Evolutionary conservation across 1,140 invertebrate species (phyloP), one percentile per base, ranked within the genome.

Genomic region (Tetranychus cinnabarinus): DNA sequence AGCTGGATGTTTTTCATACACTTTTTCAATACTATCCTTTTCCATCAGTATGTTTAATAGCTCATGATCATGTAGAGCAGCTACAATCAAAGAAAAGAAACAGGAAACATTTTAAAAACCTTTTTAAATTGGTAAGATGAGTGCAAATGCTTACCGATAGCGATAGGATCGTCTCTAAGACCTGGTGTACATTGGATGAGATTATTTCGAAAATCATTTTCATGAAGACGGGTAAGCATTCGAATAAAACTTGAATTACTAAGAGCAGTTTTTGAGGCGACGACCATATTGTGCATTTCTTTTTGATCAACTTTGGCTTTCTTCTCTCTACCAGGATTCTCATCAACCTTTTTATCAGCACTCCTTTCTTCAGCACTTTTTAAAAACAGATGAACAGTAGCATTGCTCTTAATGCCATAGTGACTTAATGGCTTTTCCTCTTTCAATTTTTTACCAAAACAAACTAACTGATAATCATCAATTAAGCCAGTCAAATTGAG

Each of bases 181-280:
- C 52, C 63, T n/a, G 60, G 63, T 31, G 62, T 64, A n/a, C 63
- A 57, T 15, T 54, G 48, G 31, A 64, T 62, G 15, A 64, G 33
- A 58, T 64, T 64, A 15, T 64, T 60, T 3, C 60, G 52, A 13
- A 63, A 63, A n/a, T 64, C 63, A 23, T 10, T 42, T 31, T 64
- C 63, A 12, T 36, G 15, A 31, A 64, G 39, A 33, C 54, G 58
- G 48, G 57, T 50, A 12, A 64, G 35, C 56, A 64, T 61, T 47
- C 62, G 10, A 13, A 56, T 31, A 58, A 64, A 64, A 2, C 12
- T 7, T 42, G 60, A 15, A 61, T 58, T 64, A 6, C 58, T n/a
- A 15, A 64, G 58, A n/a, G 63, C 63, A 39, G 52, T 64, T 31
- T 50, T 46, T 7, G 61, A 55, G 31, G 59, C 63, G 57, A 64